These are phyloP conservation scores for Trichomalopsis sarcophagae DNA, from an alignment of 1,140 invertebrate genomes.

Conservation along the genomic window DNA sequence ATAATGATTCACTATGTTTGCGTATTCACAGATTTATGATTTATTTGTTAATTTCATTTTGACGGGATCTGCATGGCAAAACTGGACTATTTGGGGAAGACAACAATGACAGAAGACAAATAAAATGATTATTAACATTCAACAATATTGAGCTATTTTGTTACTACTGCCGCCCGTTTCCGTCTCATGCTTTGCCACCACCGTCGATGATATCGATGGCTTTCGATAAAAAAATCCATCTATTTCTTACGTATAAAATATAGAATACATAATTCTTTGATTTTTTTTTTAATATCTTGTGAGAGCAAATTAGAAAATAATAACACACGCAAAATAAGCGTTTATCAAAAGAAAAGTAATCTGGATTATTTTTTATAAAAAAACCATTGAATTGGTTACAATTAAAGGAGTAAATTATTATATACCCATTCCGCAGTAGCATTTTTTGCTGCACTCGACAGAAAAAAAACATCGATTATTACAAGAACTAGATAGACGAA, in stretches of 20 bases:
- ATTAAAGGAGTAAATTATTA: slow-evolving; percentile 31
- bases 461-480: slow-evolving; percentile 24
- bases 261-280: neutral
- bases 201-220: slow-evolving; percentile 28
- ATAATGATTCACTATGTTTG: slow-evolving; percentile 38
- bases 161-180: slow-evolving; percentile 32
- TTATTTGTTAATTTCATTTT: slow-evolving; percentile 14
- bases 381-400: slow-evolving; percentile 36
- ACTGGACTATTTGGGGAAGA: slow-evolving; percentile 41
- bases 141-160: slow-evolving; percentile 18
- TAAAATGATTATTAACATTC: slow-evolving; percentile 14
- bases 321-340: too few relatives aligned
- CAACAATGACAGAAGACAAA: slow-evolving; percentile 34
- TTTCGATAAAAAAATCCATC: slow-evolving; percentile 18
- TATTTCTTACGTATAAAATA: neutral
- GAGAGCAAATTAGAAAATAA: too few relatives aligned
- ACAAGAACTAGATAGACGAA: slow-evolving; percentile 28
- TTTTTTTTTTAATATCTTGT: neutral
- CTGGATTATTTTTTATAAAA: slow-evolving; percentile 15
- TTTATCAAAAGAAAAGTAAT: neutral
- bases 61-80: slow-evolving; percentile 45
- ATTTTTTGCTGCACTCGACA: neutral
- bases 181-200: slow-evolving; percentile 53
- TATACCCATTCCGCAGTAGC: slow-evolving; percentile 29
- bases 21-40: slow-evolving; percentile 18